Evolutionary conservation across 2,888 invertebrate species (phyloP).

Genomic region (Luffia ferchaultella): DNA sequence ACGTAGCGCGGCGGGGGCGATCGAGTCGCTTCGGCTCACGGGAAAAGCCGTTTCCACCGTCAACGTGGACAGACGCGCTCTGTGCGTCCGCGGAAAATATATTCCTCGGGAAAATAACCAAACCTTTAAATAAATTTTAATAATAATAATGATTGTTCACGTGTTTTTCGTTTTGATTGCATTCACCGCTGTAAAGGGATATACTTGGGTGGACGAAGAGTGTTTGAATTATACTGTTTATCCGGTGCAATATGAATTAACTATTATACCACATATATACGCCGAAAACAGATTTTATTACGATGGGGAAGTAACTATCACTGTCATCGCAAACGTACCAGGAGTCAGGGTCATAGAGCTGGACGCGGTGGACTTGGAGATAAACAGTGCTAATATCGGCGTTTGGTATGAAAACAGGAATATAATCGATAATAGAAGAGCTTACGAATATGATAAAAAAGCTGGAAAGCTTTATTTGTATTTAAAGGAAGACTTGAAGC

Average conservation of each 20-base stretch:
- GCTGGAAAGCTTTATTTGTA: constrained; percentile 38
- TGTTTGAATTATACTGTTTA: constrained; percentile 55
- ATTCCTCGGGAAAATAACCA: constrained; percentile 1
- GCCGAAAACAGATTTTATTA: constrained; percentile 31
- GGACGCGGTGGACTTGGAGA: constrained; percentile 37
- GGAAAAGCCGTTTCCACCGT: background rate
- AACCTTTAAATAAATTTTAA: background rate
- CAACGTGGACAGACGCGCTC: background rate
- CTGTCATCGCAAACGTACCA: constrained; percentile 43
- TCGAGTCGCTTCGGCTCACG: background rate
- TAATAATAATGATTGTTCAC: constrained; percentile 16
- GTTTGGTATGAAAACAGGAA: constrained; percentile 30
- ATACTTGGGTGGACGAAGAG: constrained; percentile 38
- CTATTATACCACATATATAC: constrained; percentile 35
- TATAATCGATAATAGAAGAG: constrained; percentile 35
- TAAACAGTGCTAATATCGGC: constrained; percentile 29
- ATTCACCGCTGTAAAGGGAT: constrained; percentile 26
- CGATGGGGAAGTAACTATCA: constrained; percentile 42
- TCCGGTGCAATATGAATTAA: constrained; percentile 50
- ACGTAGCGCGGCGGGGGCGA: background rate
- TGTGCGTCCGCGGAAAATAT: background rate
- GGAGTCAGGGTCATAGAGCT: constrained; percentile 39
- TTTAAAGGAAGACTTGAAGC: constrained; percentile 33
- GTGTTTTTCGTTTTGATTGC: constrained; percentile 16
- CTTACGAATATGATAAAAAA: constrained; percentile 32